A percentile compares a stretch with the other conserved stretches of the same genome.
Conservation (phyloP, 2,888 invertebrate species). For the Macrosiphum euphorbiae region DNA sequence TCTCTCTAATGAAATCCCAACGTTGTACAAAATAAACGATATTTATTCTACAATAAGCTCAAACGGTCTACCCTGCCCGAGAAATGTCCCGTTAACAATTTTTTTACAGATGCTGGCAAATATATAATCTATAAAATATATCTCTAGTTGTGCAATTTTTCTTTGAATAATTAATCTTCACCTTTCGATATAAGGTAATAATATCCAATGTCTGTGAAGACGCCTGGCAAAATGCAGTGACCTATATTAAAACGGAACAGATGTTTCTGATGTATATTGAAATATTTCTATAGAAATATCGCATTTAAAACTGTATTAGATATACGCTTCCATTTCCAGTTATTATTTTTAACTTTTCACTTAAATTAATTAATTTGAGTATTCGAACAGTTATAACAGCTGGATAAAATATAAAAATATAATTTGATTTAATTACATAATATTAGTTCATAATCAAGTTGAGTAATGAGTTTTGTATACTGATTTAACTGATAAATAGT, state of each 20-base stretch:
- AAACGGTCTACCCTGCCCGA: neutral
- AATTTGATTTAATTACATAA: neutral
- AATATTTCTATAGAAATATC: constrained; percentile 9
- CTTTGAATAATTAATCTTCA: constrained; percentile 11
- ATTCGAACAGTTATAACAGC: neutral
- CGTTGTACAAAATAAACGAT: neutral
- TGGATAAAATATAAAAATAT: neutral
- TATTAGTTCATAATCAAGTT: neutral
- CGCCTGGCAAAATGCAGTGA: neutral
- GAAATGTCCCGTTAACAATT: neutral
- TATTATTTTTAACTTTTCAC: constrained; percentile 7
- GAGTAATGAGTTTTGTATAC: neutral
- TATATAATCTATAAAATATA: neutral
- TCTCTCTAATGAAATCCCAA: neutral
- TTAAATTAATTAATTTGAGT: neutral
- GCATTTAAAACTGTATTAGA: neutral
- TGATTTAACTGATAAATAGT: too few relatives aligned
- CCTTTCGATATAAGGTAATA: neutral
- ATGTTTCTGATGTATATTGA: constrained; percentile 16
- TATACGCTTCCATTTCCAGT: neutral
- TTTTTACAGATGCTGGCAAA: neutral
- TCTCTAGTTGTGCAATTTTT: neutral
- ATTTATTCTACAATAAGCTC: neutral
- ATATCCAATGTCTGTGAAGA: neutral
- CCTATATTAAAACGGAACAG: constrained; percentile 46